These are phyloP conservation scores for Leptopterna dolabrata DNA, from an alignment of 2,888 invertebrate genomes.

Conservation along the genomic window DNA sequence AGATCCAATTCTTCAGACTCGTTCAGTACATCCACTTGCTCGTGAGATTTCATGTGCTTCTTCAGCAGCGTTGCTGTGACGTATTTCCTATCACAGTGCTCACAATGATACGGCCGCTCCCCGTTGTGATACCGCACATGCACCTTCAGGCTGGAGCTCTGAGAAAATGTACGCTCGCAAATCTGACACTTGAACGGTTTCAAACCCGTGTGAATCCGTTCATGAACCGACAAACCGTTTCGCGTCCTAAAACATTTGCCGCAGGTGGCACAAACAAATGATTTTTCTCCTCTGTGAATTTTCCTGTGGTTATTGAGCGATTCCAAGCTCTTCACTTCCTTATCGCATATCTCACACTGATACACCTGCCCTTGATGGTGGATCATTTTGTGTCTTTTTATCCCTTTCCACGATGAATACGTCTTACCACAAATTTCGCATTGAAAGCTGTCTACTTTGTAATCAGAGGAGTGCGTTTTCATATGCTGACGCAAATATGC, in stretches of 20 bases:
- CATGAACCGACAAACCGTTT: conserved; percentile 68
- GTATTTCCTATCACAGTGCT: conserved; percentile 68
- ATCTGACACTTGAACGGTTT: conserved; percentile 69
- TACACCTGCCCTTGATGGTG: conserved; percentile 70
- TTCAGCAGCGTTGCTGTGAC: conserved; percentile 68
- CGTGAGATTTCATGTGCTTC: conserved; percentile 64
- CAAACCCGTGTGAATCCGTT: conserved; percentile 69
- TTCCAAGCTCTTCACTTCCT: conserved; percentile 70
- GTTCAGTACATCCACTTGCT: neutral
- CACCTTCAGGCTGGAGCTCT: conserved; percentile 70
- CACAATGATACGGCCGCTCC: conserved; percentile 68
- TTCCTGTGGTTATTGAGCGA: conserved; percentile 71
- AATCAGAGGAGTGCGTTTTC: conserved; percentile 43
- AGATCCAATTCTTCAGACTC: neutral
- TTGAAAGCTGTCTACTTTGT: conserved; percentile 56
- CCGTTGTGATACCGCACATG: conserved; percentile 70
- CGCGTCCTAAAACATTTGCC: conserved; percentile 69
- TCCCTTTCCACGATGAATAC: conserved; percentile 66
- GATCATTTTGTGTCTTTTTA: conserved; percentile 67
- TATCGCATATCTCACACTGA: conserved; percentile 74
- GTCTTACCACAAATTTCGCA: conserved; percentile 70
- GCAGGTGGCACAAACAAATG: conserved; percentile 69
- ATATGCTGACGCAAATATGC: conserved; percentile 53
- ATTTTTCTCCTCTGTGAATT: conserved; percentile 72
- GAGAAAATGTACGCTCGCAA: conserved; percentile 70